Conservation (phyloP, 1,140 invertebrate genomes). For the Euglossa dilemma region DNA sequence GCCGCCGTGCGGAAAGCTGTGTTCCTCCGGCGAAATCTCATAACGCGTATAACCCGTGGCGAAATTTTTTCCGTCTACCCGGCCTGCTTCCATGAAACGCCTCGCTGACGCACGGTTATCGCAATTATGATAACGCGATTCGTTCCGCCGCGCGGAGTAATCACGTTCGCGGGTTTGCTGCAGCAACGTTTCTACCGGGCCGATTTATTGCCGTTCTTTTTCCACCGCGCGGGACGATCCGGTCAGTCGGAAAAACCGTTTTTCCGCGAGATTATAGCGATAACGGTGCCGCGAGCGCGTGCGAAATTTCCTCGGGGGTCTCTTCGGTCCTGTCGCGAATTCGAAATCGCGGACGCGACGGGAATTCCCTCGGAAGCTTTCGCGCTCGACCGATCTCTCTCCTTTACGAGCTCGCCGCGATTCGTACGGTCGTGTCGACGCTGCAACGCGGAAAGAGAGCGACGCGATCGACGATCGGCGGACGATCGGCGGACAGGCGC, state of each 20-base stretch:
- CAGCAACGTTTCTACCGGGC: not conserved
- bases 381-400: not conserved
- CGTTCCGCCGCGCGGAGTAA: not conserved
- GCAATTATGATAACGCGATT: conserved; percentile 24
- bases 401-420: not conserved
- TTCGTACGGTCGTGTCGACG: too few species aligned
- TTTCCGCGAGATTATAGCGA: not conserved
- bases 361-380: not conserved
- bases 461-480: conserved; percentile 4
- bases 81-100: not conserved
- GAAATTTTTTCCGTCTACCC: not conserved
- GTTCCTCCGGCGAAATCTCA: not conserved
- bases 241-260: too few species aligned
- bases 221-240: too few species aligned
- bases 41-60: not conserved
- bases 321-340: too few species aligned
- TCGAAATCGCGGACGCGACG: too few species aligned
- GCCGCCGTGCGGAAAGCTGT: too few species aligned
- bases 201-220: not conserved
- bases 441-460: conserved; percentile 6
- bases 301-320: too few species aligned
- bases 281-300: too few species aligned
- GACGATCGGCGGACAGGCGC: conserved; percentile 2
- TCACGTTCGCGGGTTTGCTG: conserved; percentile 2
- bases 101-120: conserved; percentile 2